A percentile compares a stretch with the other conserved stretches of the same genome.
Evolutionary conservation across 2,113 vertebrate species (phyloP).

Genomic region (Herpetotheres cachinnans): DNA sequence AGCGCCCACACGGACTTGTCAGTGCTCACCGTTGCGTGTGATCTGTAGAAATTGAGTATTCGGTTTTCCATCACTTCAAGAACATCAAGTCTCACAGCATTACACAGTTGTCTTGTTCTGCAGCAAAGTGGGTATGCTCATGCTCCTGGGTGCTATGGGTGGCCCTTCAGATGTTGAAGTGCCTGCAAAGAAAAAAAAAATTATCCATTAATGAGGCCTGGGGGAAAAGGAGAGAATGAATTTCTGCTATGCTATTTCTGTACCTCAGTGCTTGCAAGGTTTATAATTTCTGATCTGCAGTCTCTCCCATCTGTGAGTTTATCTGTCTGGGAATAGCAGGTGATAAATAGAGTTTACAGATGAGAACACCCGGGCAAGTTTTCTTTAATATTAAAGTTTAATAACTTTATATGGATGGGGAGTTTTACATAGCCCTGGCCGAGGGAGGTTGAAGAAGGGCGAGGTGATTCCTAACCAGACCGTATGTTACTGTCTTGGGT

Average conservation of each 20-base stretch:
- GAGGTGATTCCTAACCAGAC: background rate
- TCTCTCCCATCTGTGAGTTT: background rate
- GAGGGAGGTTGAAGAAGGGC: background rate
- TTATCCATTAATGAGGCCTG: background rate
- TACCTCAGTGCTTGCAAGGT: background rate
- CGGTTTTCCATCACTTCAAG: background rate
- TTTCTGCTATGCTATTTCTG: background rate
- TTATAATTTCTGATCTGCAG: background rate
- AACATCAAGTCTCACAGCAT: background rate
- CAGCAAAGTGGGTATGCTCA: background rate
- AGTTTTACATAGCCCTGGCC: background rate
- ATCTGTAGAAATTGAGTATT: background rate
- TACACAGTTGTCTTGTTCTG: background rate
- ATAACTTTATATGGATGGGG: background rate
- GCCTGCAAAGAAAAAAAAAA: background rate
- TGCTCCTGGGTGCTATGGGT: background rate
- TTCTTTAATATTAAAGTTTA: slow-evolving; percentile 7
- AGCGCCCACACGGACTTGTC: accelerated
- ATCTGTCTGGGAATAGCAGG: background rate
- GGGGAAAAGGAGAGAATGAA: background rate
- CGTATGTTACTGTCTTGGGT: background rate
- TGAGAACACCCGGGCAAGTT: background rate
- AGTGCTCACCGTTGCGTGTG: accelerated
- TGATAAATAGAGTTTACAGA: background rate
- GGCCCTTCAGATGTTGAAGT: background rate